Conservation (phyloP, 2,888 invertebrate genomes). For the Geotrupes spiniger region DNA sequence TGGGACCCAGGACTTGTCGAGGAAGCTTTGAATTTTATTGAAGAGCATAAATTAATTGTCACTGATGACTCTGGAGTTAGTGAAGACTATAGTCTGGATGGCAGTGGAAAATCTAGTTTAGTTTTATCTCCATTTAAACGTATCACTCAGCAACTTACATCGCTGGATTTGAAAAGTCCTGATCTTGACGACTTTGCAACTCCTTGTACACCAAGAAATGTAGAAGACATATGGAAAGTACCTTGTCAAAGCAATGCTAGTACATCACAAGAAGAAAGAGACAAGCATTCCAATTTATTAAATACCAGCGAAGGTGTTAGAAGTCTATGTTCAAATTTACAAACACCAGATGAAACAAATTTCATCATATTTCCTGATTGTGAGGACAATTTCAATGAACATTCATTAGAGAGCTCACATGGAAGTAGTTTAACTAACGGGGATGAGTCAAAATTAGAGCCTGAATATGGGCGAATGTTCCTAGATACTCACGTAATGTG, state of each 20-base stretch:
- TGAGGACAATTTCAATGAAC: slow-evolving; percentile 44
- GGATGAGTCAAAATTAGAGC: slow-evolving; percentile 35
- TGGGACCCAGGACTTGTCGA: slow-evolving; percentile 87
- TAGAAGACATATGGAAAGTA: slow-evolving; percentile 62
- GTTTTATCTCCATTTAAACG: slow-evolving; percentile 69
- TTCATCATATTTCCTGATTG: slow-evolving; percentile 59
- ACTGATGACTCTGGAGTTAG: slow-evolving; percentile 46
- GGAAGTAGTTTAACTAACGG: slow-evolving; percentile 28
- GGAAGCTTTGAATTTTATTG: slow-evolving; percentile 79
- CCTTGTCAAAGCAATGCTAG: slow-evolving; percentile 24
- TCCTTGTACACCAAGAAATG: slow-evolving; percentile 61
- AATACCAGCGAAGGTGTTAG: slow-evolving; percentile 46
- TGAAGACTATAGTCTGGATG: slow-evolving; percentile 43
- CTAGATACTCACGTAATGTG: slow-evolving; percentile 54
- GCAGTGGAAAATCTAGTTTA: slow-evolving; percentile 39
- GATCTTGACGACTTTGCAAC: slow-evolving; percentile 72
- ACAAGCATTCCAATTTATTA: slow-evolving; percentile 36
- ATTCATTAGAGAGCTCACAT: slow-evolving; percentile 12
- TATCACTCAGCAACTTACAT: slow-evolving; percentile 72
- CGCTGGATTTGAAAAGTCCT: slow-evolving; percentile 68
- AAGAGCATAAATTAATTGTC: slow-evolving; percentile 65
- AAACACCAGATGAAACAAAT: slow-evolving; percentile 51
- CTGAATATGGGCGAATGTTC: slow-evolving; percentile 46
- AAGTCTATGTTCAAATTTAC: slow-evolving; percentile 42
- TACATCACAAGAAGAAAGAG: slow-evolving; percentile 27